phyloP scores from a whole-genome alignment of 2,888 invertebrate species.

The Hoplodrina ambigua region DNA sequence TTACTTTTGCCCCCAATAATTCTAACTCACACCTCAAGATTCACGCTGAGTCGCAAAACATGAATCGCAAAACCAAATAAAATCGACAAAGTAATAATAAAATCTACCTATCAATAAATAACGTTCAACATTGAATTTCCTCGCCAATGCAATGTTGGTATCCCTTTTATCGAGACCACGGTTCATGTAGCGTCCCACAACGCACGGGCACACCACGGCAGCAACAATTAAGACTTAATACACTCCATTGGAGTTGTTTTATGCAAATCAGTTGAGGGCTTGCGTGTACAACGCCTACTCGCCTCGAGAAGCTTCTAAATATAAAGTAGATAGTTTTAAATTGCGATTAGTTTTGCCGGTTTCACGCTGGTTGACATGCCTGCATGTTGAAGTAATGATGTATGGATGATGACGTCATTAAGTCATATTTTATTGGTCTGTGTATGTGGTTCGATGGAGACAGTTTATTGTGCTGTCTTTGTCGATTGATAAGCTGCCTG shows the following conservation, averaged over 20 bases:
- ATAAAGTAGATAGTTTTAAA: conserved; percentile 74
- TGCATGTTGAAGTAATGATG: conserved; percentile 42
- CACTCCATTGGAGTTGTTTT: conserved; percentile 87
- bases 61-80: conserved; percentile 51
- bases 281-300: conserved; percentile 88
- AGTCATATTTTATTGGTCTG: conserved; percentile 44
- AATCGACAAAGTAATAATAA: conserved; percentile 57
- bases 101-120: conserved; percentile 67
- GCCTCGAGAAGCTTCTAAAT: conserved; percentile 73
- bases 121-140: conserved; percentile 62
- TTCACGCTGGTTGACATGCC: conserved; percentile 57
- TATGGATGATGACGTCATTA: conserved; percentile 38
- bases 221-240: conserved; percentile 90
- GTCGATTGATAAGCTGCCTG: conserved; percentile 42
- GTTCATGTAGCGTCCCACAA: conserved; percentile 84
- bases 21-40: not conserved
- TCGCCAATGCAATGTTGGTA: conserved; percentile 81
- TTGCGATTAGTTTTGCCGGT: conserved; percentile 65
- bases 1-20: too few relatives aligned
- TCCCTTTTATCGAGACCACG: conserved; percentile 80
- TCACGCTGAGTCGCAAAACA: not conserved
- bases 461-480: conserved; percentile 55
- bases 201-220: conserved; percentile 56
- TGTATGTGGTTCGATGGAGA: conserved; percentile 37
- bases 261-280: conserved; percentile 86